Evolutionary conservation across 2,113 vertebrate species (phyloP).

Genomic region (Empidonax traillii): DNA sequence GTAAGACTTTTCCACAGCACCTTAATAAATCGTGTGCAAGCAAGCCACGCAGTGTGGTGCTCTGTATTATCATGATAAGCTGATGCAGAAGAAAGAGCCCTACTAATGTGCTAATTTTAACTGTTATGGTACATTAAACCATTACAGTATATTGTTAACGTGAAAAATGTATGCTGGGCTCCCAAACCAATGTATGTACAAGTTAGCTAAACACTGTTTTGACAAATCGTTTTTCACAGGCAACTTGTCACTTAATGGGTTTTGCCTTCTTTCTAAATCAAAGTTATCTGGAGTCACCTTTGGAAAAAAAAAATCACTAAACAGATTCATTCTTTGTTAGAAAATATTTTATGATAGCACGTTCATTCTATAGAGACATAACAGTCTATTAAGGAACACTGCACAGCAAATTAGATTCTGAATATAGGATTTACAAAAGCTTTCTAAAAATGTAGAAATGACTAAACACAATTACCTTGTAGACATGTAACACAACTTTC

Average conservation of each 20-base stretch:
- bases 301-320: neutral
- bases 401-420: neutral
- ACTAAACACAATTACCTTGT: neutral
- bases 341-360: neutral
- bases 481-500: neutral
- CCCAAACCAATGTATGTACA: neutral
- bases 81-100: constrained; percentile 12
- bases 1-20: neutral
- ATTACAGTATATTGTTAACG: neutral
- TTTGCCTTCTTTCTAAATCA: neutral
- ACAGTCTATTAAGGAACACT: neutral
- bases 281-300: neutral
- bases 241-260: constrained; percentile 39
- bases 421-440: neutral
- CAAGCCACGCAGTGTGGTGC: neutral
- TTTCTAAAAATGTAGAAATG: neutral
- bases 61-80: constrained; percentile 18
- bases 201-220: constrained; percentile 33
- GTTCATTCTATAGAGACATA: neutral
- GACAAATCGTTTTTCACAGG: constrained; percentile 44
- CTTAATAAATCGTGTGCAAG: constrained; percentile 15
- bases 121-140: constrained; percentile 30
- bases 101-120: constrained; percentile 41
- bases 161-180: neutral
- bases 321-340: neutral